Evolutionary conservation across 2,888 invertebrate genomes (phyloP), one percentile per base, ranked within the genome.

Genomic region (Aelia acuminata): DNA sequence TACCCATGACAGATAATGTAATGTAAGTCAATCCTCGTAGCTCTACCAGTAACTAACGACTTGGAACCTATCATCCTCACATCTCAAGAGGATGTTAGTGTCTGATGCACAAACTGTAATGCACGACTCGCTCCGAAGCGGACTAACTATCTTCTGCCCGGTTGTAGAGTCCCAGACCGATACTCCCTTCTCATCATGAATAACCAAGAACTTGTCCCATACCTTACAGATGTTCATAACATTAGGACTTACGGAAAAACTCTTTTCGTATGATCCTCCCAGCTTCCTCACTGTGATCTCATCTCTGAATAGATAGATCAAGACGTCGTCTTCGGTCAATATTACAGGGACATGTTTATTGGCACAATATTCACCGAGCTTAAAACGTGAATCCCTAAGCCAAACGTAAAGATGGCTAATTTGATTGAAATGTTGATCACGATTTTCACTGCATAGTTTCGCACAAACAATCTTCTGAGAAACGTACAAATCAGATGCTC

Each of bases 381-480:
- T 50, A 47, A 20, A 47, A 1, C 13, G 11, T 18, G 47, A 20
- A 15, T n/a, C 43, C 11, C 63, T 43, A 4, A 63, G n/a, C 88
- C 89, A 89, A 22, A 89, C 89, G 35, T 84, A 85, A n/a, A 89
- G 84, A 26, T 84, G 57, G 70, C 88, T 88, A 31, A 57, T 84
- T 26, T 87, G 87, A 4, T 35, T 31, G 31, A 35, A 70, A 70
- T 63, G 26, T 39, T 22, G 43, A 3, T 85, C 63, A 47, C 70
- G 26, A 18, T 1, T 70, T 63, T 88, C 88, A 47, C 48, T 10
- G 43, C 20, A n/a, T 26, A 89, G 49, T 50, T 89, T 89, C 13
- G 88, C 87, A n/a, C 88, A 88, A 53, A 89, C 63, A 47, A 89
- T 88, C n/a, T 88, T 88, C 39, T 87, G 87, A 26, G 89, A 88